phyloP scores from a whole-genome alignment of 2,888 invertebrate genomes.

The Congeria kusceri region DNA sequence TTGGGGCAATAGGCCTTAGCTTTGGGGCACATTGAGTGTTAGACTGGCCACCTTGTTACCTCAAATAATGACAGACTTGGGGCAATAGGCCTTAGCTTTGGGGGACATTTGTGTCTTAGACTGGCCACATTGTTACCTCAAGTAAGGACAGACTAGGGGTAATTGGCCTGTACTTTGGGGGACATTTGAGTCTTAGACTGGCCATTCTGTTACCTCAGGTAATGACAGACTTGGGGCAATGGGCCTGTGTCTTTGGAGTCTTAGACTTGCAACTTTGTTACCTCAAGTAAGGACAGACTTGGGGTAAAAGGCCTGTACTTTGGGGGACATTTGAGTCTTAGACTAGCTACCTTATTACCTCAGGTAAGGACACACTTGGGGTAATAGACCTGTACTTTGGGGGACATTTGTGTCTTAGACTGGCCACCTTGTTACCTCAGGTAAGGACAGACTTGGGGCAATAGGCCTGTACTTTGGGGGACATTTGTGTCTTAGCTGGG shows the following conservation, averaged over 20 bases:
- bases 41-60: constrained; percentile 27
- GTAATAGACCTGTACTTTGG: constrained; percentile 53
- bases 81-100: too few species aligned
- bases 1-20: constrained; percentile 53
- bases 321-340: constrained; percentile 39
- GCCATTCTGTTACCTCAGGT: constrained; percentile 41
- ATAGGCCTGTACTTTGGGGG: too few species aligned
- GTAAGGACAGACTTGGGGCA: too few species aligned
- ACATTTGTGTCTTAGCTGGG: too few species aligned
- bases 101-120: too few species aligned
- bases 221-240: not conserved
- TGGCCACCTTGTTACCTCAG: constrained; percentile 35
- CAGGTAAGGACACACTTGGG: constrained; percentile 40
- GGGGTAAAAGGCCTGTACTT: constrained; percentile 51
- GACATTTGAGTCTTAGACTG: constrained; percentile 21
- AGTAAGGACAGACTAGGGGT: constrained; percentile 37
- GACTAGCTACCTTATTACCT: constrained; percentile 29
- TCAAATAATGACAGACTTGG: constrained; percentile 19
- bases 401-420: constrained; percentile 26
- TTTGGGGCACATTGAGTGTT: constrained; percentile 39
- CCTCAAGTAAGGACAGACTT: constrained; percentile 32
- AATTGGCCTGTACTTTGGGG: constrained; percentile 56
- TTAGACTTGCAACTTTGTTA: too few species aligned
- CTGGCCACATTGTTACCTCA: too few species aligned
- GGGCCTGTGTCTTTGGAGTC: too few species aligned